These are phyloP conservation scores for Xanthia togata DNA, from an alignment of 2,888 invertebrate genomes.

Conservation along the genomic window DNA sequence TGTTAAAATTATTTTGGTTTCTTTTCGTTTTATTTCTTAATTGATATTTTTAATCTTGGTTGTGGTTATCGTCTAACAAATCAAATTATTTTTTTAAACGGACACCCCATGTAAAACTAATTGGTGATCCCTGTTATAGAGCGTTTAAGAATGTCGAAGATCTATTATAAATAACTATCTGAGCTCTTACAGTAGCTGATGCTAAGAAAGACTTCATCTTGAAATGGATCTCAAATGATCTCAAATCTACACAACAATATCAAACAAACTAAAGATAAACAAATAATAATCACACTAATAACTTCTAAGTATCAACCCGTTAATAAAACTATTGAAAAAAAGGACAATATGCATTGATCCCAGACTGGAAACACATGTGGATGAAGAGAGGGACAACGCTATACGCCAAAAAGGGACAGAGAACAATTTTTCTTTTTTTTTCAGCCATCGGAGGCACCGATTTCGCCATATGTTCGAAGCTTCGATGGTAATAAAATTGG, in stretches of 20 bases:
- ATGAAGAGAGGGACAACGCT: conserved; percentile 69
- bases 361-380: conserved; percentile 85
- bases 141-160: not conserved
- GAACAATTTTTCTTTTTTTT: conserved; percentile 73
- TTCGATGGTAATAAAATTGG: conserved; percentile 77
- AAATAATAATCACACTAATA: conserved; percentile 63
- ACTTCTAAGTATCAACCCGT: conserved; percentile 72
- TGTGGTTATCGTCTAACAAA: too few relatives aligned
- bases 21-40: too few relatives aligned
- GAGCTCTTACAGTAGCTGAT: not conserved
- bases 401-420: conserved; percentile 68
- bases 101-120: too few relatives aligned
- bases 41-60: too few relatives aligned
- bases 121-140: too few relatives aligned
- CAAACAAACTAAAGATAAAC: conserved; percentile 39
- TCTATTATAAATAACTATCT: too few relatives aligned
- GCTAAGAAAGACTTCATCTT: too few relatives aligned
- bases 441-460: conserved; percentile 77
- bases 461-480: conserved; percentile 81
- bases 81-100: too few relatives aligned
- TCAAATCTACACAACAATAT: conserved; percentile 17
- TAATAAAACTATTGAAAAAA: conserved; percentile 75
- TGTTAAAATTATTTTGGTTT: too few relatives aligned
- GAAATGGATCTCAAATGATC: not conserved
- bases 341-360: conserved; percentile 82